A percentile compares a stretch with the other conserved stretches of the same genome.
These are phyloP conservation scores for Boleophthalmus pectinirostris DNA, from an alignment of 2,113 vertebrate species.

Conservation along the genomic window DNA sequence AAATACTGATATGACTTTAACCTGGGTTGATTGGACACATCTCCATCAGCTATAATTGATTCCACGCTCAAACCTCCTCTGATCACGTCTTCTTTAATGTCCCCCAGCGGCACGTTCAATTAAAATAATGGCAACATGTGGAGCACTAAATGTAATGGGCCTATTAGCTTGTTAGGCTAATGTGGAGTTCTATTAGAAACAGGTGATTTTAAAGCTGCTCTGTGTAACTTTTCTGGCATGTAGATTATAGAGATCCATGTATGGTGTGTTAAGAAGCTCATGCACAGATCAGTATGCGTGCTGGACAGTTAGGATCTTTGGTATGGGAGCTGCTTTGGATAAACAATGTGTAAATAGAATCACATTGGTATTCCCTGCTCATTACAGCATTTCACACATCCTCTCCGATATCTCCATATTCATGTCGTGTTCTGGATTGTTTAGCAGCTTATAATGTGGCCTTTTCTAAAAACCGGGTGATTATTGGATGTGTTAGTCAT, in stretches of 20 bases:
- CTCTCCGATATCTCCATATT: not conserved
- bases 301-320: not conserved
- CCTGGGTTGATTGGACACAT: not conserved
- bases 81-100: slow-evolving; percentile 24
- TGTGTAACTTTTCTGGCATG: not conserved
- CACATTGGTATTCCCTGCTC: not conserved
- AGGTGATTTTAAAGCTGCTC: not conserved
- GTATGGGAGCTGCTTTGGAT: not conserved
- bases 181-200: not conserved
- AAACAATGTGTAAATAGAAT: not conserved
- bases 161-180: slow-evolving; percentile 25
- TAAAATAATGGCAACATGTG: slow-evolving; percentile 34
- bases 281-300: not conserved
- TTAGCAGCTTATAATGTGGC: not conserved
- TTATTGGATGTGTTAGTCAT: not conserved
- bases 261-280: slow-evolving; percentile 8
- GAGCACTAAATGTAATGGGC: slow-evolving; percentile 7
- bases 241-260: not conserved
- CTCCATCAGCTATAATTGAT: slow-evolving; percentile 3
- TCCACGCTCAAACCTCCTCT: slow-evolving; percentile 10
- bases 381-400: not conserved
- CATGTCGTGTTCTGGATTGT: not conserved
- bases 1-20: not conserved
- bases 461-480: not conserved
- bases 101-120: slow-evolving; percentile 36